Base-by-base conservation (phyloP, 2,113 vertebrate genomes). In the Hiodon tergisus region DNA sequence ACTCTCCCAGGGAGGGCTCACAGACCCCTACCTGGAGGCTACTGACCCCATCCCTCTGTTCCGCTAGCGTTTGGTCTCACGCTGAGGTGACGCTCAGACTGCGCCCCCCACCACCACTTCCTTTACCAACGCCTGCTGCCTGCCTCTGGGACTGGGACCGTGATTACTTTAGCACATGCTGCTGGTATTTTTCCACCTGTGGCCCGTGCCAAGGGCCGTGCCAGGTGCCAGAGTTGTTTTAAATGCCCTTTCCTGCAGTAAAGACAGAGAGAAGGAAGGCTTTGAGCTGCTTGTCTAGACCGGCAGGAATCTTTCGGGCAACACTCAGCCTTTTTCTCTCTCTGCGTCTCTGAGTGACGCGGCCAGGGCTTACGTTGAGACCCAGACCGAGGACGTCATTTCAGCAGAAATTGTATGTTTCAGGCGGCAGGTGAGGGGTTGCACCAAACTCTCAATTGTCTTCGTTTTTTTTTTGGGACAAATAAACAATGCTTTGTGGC, bases 241-340 rank as follows among this genome's bases (percentile, higher is more conserved):
- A 81, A 72, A 81, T 81, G 79, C 74, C 84, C 77, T 81, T 83
- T 87, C 81, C 77, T 83, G 85, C 80, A 81, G 82, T 78, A 82
- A 80, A 85, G 82, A 76, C 46, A 81, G 80, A 83, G 84, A 82
- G 77, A 83, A 81, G 75, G 85, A 89, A 87, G 85, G 83, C 78
- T 87, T 84, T 89, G 82, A 85, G 78, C 80, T 83, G 59, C 78
- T 79, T 86, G 86, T 90, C 88, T 92, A 88, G 83, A 85, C 87
- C 58, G 85, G 81, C 68, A 79, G 83, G 86, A 83, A 88, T 81
- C 86, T 88, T 87, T 88, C 74, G 75, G 81, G 78, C 82, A 86
- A 77, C 68, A 71, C 75, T 63, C 78, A 78, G 73, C 75, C 62
- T 77, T 60, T 66, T 71, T 78, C 76, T 81, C 75, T 78, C 75